A percentile compares a stretch with the other conserved stretches of the same genome.
Evolutionary conservation across 2,888 invertebrate species (phyloP).

Genomic region (Acleris emargana): DNA sequence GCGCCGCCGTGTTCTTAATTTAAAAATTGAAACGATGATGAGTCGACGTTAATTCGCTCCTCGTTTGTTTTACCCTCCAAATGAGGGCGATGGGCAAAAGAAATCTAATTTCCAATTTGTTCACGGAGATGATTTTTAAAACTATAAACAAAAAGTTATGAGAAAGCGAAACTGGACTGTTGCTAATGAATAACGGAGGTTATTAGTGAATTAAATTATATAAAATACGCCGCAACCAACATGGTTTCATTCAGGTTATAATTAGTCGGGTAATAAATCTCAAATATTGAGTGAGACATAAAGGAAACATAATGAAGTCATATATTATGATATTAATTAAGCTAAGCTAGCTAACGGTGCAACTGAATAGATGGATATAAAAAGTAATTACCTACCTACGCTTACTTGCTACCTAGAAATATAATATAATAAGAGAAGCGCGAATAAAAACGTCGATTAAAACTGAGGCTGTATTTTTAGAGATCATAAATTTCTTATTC

Average conservation of each 20-base stretch:
- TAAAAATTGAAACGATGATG: constrained; percentile 70
- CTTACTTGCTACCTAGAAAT: constrained; percentile 10
- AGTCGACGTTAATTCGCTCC: constrained; percentile 67
- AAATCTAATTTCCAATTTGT: constrained; percentile 69
- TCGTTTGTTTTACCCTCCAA: constrained; percentile 56
- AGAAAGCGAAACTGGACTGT: constrained; percentile 65
- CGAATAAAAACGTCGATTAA: neutral
- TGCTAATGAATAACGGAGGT: constrained; percentile 73
- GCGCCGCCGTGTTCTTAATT: constrained; percentile 65
- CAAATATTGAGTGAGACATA: constrained; percentile 24
- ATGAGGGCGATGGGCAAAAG: constrained; percentile 56
- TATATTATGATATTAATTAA: constrained; percentile 23
- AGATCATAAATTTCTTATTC: too few relatives aligned
- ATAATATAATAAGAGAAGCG: constrained; percentile 26
- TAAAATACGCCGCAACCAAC: constrained; percentile 64
- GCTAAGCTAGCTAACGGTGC: constrained; percentile 38
- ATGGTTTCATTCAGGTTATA: constrained; percentile 57
- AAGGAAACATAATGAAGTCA: constrained; percentile 20
- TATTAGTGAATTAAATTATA: constrained; percentile 47
- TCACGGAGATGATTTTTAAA: constrained; percentile 67
- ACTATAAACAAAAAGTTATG: constrained; percentile 71
- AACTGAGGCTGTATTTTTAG: neutral
- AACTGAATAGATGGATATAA: constrained; percentile 25
- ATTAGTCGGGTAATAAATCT: constrained; percentile 56
- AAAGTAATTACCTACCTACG: constrained; percentile 19